Percentiles rank a stretch among this genome's conserved stretches.
These are phyloP conservation scores for Polydrusus pterygomalis DNA, from an alignment of 2,888 invertebrate genomes.

Conservation along the genomic window DNA sequence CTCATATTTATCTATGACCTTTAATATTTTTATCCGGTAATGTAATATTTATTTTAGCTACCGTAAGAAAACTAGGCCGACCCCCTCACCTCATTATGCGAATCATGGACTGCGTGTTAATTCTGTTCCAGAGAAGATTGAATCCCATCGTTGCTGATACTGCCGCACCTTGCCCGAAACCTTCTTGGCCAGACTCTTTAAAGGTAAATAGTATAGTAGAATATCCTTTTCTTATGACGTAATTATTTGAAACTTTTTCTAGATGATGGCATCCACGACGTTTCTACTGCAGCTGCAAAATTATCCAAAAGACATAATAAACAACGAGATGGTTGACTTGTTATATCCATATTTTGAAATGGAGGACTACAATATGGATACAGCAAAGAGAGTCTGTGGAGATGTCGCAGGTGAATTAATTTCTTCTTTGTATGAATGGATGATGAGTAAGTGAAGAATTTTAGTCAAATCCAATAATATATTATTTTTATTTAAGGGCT, in stretches of 20 bases:
- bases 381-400: constrained; percentile 95
- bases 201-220: constrained; percentile 74
- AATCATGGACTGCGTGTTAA: constrained; percentile 97
- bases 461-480: too few relatives aligned
- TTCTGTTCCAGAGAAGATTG: constrained; percentile 92
- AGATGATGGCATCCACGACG: constrained; percentile 97
- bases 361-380: constrained; percentile 98
- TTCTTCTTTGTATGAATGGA: background rate
- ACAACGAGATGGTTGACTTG: constrained; percentile 97
- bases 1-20: too few relatives aligned
- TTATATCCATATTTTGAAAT: constrained; percentile 93
- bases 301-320: constrained; percentile 97
- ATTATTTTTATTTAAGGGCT: constrained; percentile 76
- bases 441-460: too few relatives aligned
- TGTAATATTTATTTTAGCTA: constrained; percentile 72
- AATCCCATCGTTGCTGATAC: constrained; percentile 89
- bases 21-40: too few relatives aligned
- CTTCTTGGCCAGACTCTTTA: constrained; percentile 96
- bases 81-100: constrained; percentile 98
- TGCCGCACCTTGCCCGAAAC: constrained; percentile 90
- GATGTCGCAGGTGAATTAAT: constrained; percentile 82
- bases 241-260: background rate
- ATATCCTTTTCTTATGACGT: too few relatives aligned
- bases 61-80: constrained; percentile 93
- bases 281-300: constrained; percentile 94